These are phyloP conservation scores for Drosophila bocqueti DNA, from an alignment of 1,140 invertebrate genomes.

Conservation along the genomic window DNA sequence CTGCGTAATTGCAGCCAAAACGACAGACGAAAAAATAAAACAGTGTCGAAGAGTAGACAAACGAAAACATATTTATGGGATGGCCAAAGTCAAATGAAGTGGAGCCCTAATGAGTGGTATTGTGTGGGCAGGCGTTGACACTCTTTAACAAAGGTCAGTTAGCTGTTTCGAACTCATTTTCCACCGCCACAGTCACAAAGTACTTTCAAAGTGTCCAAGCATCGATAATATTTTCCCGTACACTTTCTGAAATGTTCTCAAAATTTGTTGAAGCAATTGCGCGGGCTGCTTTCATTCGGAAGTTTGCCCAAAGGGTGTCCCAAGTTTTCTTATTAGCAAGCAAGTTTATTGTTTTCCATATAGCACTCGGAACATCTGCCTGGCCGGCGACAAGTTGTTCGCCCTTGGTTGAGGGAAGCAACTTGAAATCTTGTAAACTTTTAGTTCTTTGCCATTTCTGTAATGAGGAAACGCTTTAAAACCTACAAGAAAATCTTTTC, in stretches of 20 bases:
- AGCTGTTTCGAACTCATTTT: constrained; percentile 13
- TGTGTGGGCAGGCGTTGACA: constrained; percentile 37
- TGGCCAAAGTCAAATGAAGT: constrained; percentile 33
- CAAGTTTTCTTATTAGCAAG: constrained; percentile 37
- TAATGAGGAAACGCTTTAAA: constrained; percentile 30
- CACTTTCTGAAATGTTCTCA: constrained; percentile 10
- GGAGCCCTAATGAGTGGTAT: constrained; percentile 42
- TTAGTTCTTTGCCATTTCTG: constrained; percentile 18
- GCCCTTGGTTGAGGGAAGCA: constrained; percentile 3
- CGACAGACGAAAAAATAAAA: constrained; percentile 20
- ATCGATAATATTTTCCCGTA: constrained; percentile 12
- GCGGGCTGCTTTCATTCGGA: constrained; percentile 1
- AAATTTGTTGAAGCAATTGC: constrained; percentile 24
- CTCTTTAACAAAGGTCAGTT: constrained; percentile 31
- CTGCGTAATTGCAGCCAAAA: constrained; percentile 62
- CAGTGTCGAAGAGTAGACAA: constrained; percentile 14
- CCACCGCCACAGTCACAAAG: not conserved
- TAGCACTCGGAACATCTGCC: constrained; percentile 23
- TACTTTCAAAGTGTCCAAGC: not conserved
- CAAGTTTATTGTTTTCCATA: constrained; percentile 36
- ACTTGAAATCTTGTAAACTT: constrained; percentile 38
- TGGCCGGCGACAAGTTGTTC: constrained; percentile 34
- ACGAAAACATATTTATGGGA: constrained; percentile 18
- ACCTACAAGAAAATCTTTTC: constrained; percentile 40
- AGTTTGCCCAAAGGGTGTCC: not conserved